Percentiles rank a stretch among this genome's conserved stretches.
phyloP scores from a whole-genome alignment of 2,888 invertebrate genomes.

The Lordiphosa andalusiaca region DNA sequence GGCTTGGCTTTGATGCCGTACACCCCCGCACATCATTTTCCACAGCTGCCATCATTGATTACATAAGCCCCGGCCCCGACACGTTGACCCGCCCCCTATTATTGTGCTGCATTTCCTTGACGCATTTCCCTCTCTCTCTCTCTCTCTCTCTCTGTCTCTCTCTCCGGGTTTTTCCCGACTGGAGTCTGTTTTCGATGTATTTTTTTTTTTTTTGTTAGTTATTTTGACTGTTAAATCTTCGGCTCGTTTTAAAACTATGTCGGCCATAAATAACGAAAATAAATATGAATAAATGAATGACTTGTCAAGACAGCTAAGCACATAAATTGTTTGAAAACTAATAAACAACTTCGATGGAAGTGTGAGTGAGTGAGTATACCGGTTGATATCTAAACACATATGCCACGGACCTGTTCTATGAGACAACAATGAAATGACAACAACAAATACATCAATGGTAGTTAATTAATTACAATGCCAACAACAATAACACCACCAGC shows the following conservation, averaged over 20 bases:
- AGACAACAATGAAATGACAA: slow-evolving; percentile 24
- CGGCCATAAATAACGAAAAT: slow-evolving; percentile 31
- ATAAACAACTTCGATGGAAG: slow-evolving; percentile 39
- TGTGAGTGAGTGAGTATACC: slow-evolving; percentile 6
- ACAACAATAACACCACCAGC: slow-evolving; percentile 18
- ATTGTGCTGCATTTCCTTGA: slow-evolving; percentile 62
- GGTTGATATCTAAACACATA: slow-evolving; percentile 22
- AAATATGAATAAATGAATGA: slow-evolving; percentile 52
- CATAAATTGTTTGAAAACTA: slow-evolving; percentile 65
- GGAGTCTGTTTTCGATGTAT: slow-evolving; percentile 5
- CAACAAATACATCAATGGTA: slow-evolving; percentile 39
- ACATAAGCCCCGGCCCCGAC: slow-evolving; percentile 53
- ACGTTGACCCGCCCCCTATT: slow-evolving; percentile 32
- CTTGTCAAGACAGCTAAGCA: slow-evolving; percentile 60
- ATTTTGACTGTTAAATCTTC: slow-evolving; percentile 9
- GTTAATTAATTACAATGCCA: slow-evolving; percentile 61
- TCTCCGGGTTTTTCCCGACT: not conserved
- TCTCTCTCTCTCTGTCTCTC: not conserved
- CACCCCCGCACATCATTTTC: slow-evolving; percentile 34
- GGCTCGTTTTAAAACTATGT: slow-evolving; percentile 15
- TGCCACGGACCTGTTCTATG: slow-evolving; percentile 48
- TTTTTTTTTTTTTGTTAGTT: slow-evolving; percentile 6
- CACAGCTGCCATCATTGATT: slow-evolving; percentile 53
- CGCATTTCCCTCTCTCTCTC: slow-evolving; percentile 21
- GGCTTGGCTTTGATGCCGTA: slow-evolving; percentile 11